A percentile compares a stretch with the other conserved stretches of the same genome.
Evolutionary conservation across 1,140 invertebrate genomes (phyloP).

Genomic region (Heliconius nattereri): DNA sequence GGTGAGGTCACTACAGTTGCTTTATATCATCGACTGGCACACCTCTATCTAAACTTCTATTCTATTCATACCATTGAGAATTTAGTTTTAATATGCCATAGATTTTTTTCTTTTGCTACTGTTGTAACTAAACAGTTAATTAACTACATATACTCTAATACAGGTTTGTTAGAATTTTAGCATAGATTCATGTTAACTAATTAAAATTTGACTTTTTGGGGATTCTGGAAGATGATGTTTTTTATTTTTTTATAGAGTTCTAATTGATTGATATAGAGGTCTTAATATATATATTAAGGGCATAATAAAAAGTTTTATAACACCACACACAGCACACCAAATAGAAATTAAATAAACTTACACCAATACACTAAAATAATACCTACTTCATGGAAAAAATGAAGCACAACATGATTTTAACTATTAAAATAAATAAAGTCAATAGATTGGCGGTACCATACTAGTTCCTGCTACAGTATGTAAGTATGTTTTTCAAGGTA

Average conservation of each 20-base stretch:
- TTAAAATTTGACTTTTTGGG: not conserved
- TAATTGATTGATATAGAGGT: not conserved
- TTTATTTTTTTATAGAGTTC: not conserved
- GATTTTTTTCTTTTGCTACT: constrained; percentile 66
- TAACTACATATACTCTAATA: constrained; percentile 66
- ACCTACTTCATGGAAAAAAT: not conserved
- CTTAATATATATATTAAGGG: not conserved
- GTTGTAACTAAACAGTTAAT: constrained; percentile 76
- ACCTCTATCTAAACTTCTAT: constrained; percentile 64
- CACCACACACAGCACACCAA: constrained; percentile 1
- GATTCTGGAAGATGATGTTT: not conserved
- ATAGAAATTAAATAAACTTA: constrained; percentile 2
- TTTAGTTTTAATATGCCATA: constrained; percentile 66
- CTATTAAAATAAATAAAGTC: not conserved
- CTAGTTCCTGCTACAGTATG: constrained; percentile 9
- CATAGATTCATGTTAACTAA: constrained; percentile 55
- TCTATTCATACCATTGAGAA: constrained; percentile 63
- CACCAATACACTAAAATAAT: not conserved
- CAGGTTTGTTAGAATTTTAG: constrained; percentile 50
- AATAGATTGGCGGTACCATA: not conserved
- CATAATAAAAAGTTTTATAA: constrained; percentile 21
- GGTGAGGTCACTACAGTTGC: constrained; percentile 52
- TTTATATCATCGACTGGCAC: constrained; percentile 66
- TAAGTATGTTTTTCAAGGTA: constrained; percentile 13
- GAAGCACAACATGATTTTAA: not conserved